Evolutionary conservation across 1,140 invertebrate genomes (phyloP).

Genomic region (Lepidurus apus): DNA sequence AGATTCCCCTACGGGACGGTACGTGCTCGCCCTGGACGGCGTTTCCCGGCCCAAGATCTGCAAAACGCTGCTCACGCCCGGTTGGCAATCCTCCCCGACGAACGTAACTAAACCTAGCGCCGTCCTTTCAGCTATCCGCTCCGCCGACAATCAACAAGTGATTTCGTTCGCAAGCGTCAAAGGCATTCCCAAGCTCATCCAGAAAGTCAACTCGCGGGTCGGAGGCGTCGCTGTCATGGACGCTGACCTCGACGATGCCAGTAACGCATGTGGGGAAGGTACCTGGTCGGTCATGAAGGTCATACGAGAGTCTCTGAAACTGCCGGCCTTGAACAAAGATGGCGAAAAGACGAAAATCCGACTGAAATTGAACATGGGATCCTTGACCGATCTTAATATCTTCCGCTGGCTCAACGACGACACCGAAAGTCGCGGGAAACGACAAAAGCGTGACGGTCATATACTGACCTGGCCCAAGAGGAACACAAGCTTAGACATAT

Average conservation of each 20-base stretch:
- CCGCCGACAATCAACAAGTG: background rate
- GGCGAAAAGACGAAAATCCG: background rate
- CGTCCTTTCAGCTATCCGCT: background rate
- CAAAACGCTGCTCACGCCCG: background rate
- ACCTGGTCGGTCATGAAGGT: background rate
- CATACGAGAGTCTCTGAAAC: background rate
- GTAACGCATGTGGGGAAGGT: background rate
- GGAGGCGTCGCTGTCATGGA: background rate
- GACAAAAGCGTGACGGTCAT: too few species aligned
- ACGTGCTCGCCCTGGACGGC: background rate
- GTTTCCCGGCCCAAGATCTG: background rate
- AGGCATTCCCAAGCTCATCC: background rate
- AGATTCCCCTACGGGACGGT: background rate
- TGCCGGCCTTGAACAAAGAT: background rate
- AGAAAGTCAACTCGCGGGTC: background rate
- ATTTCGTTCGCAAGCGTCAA: background rate
- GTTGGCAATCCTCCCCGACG: background rate
- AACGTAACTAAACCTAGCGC: background rate
- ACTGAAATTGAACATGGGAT: background rate
- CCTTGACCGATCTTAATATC: background rate
- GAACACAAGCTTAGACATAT: too few species aligned
- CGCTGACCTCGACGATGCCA: background rate
- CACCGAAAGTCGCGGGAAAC: background rate
- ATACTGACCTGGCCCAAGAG: too few species aligned
- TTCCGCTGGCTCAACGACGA: constrained; percentile 1